phyloP scores from a whole-genome alignment of 2,888 invertebrate genomes.

The Ophion ellenae region DNA sequence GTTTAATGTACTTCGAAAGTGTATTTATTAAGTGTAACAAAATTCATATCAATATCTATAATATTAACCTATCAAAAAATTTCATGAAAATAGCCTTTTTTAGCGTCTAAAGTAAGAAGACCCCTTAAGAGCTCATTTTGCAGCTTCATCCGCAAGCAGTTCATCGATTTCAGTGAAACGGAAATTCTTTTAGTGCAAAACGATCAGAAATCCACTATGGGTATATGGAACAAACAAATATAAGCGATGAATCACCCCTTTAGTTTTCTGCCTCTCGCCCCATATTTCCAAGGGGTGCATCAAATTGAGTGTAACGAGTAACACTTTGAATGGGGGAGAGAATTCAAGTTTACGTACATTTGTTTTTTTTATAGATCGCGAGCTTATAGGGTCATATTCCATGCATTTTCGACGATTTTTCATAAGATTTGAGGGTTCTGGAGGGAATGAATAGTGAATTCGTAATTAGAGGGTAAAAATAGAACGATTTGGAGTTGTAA shows the following conservation, averaged over 20 bases:
- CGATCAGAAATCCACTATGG: neutral
- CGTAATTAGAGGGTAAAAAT: no score
- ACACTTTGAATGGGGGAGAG: neutral
- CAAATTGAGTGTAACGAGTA: neutral
- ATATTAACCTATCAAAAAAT: no score
- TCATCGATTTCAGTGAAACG: neutral
- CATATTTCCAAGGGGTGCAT: neutral
- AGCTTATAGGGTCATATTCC: no score
- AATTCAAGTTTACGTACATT: neutral
- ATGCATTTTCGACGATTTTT: no score
- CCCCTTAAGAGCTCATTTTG: neutral
- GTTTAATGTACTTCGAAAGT: no score
- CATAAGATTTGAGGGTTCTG: no score
- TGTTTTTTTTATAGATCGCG: no score
- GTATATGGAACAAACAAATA: neutral
- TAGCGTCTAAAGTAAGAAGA: neutral
- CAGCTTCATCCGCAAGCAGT: neutral
- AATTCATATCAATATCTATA: no score
- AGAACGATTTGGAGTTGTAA: no score
- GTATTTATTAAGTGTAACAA: no score
- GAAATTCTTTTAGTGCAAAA: neutral
- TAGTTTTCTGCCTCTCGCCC: neutral
- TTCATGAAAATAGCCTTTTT: no score
- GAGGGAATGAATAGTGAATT: no score
- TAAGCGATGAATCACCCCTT: neutral